Percentiles rank a stretch among this genome's conserved stretches.
Evolutionary conservation across 2,113 vertebrate genomes (phyloP).

Genomic region (Lagenorhynchus albirostris): DNA sequence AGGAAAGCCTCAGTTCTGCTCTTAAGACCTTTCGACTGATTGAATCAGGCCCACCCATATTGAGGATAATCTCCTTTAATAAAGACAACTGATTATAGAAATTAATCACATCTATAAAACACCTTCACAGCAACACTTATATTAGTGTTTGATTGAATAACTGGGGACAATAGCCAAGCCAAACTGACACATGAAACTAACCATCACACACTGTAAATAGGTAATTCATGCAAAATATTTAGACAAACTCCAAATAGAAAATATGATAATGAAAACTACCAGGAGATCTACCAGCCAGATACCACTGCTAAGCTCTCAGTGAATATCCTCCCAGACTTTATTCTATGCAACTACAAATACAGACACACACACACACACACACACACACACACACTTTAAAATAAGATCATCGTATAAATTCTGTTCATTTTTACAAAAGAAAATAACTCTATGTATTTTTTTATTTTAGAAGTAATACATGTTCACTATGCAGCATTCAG

Average conservation of each 20-base stretch:
- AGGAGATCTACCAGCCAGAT: background rate
- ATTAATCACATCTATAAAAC: background rate
- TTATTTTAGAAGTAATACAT: background rate
- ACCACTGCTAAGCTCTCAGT: background rate
- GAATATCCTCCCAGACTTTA: background rate
- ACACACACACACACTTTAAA: background rate
- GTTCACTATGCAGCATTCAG: background rate
- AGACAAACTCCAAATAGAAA: background rate
- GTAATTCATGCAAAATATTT: conserved; percentile 8
- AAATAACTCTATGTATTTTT: background rate
- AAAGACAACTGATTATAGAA: background rate
- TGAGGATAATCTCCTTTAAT: background rate
- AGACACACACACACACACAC: background rate
- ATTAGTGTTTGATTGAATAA: background rate
- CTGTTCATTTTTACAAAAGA: background rate
- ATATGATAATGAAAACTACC: background rate
- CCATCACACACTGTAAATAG: background rate
- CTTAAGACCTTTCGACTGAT: background rate
- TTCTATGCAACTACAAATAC: background rate
- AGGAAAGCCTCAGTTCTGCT: background rate
- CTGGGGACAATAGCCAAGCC: background rate
- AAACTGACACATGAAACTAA: background rate
- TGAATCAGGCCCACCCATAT: background rate
- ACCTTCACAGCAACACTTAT: background rate
- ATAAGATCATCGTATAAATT: background rate